Base-by-base conservation (phyloP, 2,797 vertebrate species). In the Megalops cyprinoides region DNA sequence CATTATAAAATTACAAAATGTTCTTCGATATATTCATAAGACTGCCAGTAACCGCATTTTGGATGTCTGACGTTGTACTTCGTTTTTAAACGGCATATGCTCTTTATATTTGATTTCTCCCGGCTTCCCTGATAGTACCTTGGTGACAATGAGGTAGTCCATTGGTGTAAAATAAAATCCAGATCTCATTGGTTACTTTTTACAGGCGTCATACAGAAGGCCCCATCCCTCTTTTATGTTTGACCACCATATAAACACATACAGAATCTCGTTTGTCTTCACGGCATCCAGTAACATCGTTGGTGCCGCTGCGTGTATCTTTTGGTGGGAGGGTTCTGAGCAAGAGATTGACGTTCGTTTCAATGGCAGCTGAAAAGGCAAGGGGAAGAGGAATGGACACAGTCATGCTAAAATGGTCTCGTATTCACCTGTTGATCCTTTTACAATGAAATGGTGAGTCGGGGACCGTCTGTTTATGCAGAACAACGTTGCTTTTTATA, bases 171-270 rank as follows among this genome's bases (percentile, higher is more conserved):
- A 83, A 84, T 76, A 51, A 71, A 84, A 79, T 60, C 48, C 75
- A 44, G 42, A 77, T 78, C 81, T 83, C 81, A 87, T 87, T 87
- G 86, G 86, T 77, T 83, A 81, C 62, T 84, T 56, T 67, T 56
- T 60, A 71, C 79, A 78, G 51, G 81, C 86, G 86, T 87, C 86
- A 87, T 77, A 69, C 62, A 79, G 82, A 83, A 84, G 82, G 83
- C 82, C 81, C 84, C 86, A 34, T 81, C 86, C 86, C 84, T 83
- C 84, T 76, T 62, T 85, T 79, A 81, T 79, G 84, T 81, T 85
- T 82, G 81, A 75, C 80, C 81, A 34, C 44, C 85, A 87, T 87
- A 87, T 87, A 87, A 84, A 83, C 86, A 85, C 77, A 87, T 74
- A 81, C 74, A 77, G 67, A 74, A 77, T 78, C 81, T 81, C 79